Evolutionary conservation across 2,113 vertebrate genomes (phyloP), one percentile per base, ranked within the genome.

Genomic region (Eidolon helvum): DNA sequence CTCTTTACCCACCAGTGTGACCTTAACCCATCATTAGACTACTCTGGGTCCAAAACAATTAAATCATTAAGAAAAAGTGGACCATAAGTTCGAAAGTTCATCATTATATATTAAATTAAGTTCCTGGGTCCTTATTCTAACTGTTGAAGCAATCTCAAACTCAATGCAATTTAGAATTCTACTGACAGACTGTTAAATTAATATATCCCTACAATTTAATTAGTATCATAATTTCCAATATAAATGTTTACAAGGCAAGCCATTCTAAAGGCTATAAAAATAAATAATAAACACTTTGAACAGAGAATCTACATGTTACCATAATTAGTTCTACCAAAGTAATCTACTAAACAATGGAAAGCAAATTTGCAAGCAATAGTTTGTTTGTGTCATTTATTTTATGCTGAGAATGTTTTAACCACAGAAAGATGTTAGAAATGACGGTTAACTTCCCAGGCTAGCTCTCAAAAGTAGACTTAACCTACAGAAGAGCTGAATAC

Each of bases 171-270:
- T 77, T 85, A 83, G 83, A 19, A 63, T 77, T 94, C 69, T 61
- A 26, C 26, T 88, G 66, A 95, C 7, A 75, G 66, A 88, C 5
- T 65, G 48, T 18, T 89, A 55, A 93, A 50, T 78, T 84, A 87
- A 82, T 45, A 79, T 11, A 87, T 74, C 84, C 74, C 92, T 66
- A 71, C 48, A 61, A 96, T 35, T 83, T 91, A 79, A 91, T 87
- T 24, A 92, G 48, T 65, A 88, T 82, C 40, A 72, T 53, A 75
- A 94, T 74, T 93, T 92, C 59, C 19, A 35, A 88, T 43, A 21
- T 71, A 79, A 92, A 87, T 86, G 53, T 71, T 92, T 86, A 94
- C 11, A 94, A 88, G 57, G 66, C 26, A 95, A 96, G 43, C 43
- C 38, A 77, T 66, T 72, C 26, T 26, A 66, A 93, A 80, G 85